These are phyloP conservation scores for Carcinoscorpius rotundicauda DNA, from an alignment of 1,140 invertebrate species.

Conservation along the genomic window DNA sequence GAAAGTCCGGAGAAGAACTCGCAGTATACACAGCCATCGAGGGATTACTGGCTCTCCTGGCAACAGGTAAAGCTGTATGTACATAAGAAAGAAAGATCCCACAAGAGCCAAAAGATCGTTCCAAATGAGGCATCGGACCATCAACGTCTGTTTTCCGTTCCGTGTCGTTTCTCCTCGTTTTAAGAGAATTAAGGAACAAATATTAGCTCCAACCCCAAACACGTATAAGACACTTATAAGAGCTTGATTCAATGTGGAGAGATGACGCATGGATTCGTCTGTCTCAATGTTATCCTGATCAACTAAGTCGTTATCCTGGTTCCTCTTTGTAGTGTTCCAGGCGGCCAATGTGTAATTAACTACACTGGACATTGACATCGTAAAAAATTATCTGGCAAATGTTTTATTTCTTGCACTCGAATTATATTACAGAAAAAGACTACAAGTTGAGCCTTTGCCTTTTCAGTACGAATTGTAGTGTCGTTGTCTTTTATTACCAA, in stretches of 20 bases:
- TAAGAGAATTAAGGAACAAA: slow-evolving; percentile 46
- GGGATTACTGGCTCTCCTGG: slow-evolving; percentile 20
- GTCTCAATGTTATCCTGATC: too few relatives aligned
- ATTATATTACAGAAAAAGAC: too few relatives aligned
- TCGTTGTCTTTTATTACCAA: too few relatives aligned
- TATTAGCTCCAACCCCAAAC: slow-evolving; percentile 44
- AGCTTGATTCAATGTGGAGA: slow-evolving; percentile 28
- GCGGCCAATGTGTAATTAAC: too few relatives aligned
- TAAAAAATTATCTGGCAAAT: too few relatives aligned
- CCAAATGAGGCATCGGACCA: slow-evolving; percentile 59
- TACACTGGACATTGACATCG: too few relatives aligned
- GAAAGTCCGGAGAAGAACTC: slow-evolving; percentile 62
- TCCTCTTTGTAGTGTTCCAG: too few relatives aligned
- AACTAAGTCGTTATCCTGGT: too few relatives aligned
- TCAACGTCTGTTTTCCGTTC: slow-evolving; percentile 62
- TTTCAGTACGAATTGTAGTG: too few relatives aligned
- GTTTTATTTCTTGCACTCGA: too few relatives aligned
- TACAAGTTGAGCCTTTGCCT: too few relatives aligned
- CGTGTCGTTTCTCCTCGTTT: slow-evolving; percentile 34
- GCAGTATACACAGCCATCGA: slow-evolving; percentile 43
- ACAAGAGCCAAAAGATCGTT: slow-evolving; percentile 60
- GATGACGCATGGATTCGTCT: slow-evolving; percentile 8
- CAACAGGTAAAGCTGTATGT: slow-evolving; percentile 38
- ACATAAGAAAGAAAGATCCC: slow-evolving; percentile 43
- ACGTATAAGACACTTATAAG: slow-evolving; percentile 42